Conservation (phyloP, 2,888 invertebrate genomes). For the Tupiocoris notatus region DNA sequence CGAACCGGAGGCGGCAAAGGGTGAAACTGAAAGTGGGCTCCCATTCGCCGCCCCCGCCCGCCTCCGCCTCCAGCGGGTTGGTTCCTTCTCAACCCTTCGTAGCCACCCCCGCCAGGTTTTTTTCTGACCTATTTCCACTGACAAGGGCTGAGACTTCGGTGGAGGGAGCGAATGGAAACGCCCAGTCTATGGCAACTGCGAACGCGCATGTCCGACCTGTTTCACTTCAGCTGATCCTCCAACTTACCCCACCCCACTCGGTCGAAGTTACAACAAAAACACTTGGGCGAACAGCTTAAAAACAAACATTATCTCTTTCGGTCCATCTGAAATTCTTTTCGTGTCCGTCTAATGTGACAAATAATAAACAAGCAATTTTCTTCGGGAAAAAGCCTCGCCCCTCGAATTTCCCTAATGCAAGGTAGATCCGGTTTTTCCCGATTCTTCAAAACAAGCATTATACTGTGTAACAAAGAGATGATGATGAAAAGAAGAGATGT, state of each 20-base stretch:
- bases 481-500: no score
- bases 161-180: conserved; percentile 26
- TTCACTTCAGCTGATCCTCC: conserved; percentile 38
- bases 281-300: background rate
- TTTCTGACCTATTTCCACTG: conserved; percentile 26
- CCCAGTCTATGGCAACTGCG: conserved; percentile 21
- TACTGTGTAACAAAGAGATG: no score
- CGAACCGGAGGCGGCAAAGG: conserved; percentile 32
- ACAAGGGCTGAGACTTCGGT: background rate
- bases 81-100: background rate
- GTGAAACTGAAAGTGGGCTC: conserved; percentile 41
- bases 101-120: conserved; percentile 1
- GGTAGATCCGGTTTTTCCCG: no score
- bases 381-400: background rate
- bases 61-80: background rate
- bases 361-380: background rate
- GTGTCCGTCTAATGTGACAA: background rate
- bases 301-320: background rate
- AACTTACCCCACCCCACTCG: conserved; percentile 9
- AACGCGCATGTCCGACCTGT: conserved; percentile 38
- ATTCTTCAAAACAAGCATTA: no score
- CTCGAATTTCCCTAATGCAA: background rate
- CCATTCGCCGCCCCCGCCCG: background rate
- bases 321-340: background rate
- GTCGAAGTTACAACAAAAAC: background rate